Evolutionary conservation across 2,888 invertebrate species (phyloP).

Genomic region (Andrena camellia): DNA sequence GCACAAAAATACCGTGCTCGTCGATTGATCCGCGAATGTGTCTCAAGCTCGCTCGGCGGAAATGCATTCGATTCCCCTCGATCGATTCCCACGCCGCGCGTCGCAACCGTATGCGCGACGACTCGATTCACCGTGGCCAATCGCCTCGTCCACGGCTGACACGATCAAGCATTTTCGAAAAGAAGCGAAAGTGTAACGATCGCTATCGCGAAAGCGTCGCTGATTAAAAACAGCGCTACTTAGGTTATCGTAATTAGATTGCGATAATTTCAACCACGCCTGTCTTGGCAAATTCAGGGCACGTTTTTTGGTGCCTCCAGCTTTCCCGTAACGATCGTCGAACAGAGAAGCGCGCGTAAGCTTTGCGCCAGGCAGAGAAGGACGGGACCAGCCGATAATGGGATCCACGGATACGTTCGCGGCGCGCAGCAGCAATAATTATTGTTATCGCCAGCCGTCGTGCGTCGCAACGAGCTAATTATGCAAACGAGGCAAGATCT

Average conservation of each 20-base stretch:
- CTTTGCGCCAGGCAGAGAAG: too few relatives aligned
- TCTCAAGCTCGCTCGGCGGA: too few relatives aligned
- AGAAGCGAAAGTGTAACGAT: conserved; percentile 54
- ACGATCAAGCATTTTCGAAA: conserved; percentile 19
- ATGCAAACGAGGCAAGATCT: conserved; percentile 3
- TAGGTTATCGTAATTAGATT: conserved; percentile 45
- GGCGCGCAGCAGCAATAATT: background rate
- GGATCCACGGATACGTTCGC: background rate
- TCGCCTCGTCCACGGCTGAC: conserved; percentile 3
- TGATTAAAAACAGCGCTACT: conserved; percentile 51
- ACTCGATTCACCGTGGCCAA: conserved; percentile 1
- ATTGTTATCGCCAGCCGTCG: background rate
- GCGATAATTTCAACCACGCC: conserved; percentile 9
- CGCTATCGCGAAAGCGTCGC: conserved; percentile 53
- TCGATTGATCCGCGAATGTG: too few relatives aligned
- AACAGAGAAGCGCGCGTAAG: too few relatives aligned
- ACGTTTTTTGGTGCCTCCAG: background rate
- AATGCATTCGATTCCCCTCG: too few relatives aligned
- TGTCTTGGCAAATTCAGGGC: background rate
- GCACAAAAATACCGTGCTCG: too few relatives aligned
- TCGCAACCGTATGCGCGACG: conserved; percentile 6
- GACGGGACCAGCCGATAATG: background rate
- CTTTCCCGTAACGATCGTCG: background rate
- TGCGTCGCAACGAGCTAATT: background rate
- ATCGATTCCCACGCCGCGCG: background rate